Percentiles rank a stretch among this genome's conserved stretches.
Conservation (phyloP, 2,113 vertebrate genomes). For the Arvicanthis niloticus region DNA sequence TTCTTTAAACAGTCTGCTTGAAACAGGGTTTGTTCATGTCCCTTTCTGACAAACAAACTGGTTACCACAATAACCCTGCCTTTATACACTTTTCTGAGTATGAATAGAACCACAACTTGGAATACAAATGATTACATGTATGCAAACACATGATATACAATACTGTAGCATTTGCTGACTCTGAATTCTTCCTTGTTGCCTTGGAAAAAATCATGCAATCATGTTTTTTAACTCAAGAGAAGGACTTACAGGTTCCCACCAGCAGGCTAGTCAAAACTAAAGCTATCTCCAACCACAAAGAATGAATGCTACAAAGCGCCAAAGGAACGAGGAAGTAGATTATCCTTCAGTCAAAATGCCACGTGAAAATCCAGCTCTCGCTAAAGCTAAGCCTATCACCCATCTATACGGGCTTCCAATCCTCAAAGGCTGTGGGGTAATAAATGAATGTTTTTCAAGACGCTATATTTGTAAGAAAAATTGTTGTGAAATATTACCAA, state of each 20-base stretch:
- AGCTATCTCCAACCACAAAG: neutral
- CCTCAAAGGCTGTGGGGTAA: neutral
- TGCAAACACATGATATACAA: neutral
- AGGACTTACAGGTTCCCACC: neutral
- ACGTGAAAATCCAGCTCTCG: neutral
- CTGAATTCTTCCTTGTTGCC: neutral
- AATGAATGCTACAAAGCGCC: constrained; percentile 11
- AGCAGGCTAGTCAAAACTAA: neutral
- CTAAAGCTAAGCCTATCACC: neutral
- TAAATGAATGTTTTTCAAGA: neutral
- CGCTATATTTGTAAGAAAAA: neutral
- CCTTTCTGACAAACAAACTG: neutral
- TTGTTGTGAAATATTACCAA: neutral
- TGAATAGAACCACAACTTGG: neutral
- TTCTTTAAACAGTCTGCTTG: neutral
- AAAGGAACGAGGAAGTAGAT: neutral
- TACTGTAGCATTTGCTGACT: neutral
- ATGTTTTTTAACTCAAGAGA: neutral
- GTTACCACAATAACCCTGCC: neutral
- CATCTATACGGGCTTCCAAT: neutral
- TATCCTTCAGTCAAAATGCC: neutral
- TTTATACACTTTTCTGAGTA: neutral
- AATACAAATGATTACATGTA: neutral
- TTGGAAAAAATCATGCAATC: constrained; percentile 12
- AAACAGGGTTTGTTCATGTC: neutral